Base-by-base conservation (phyloP, 2,113 vertebrate species). In the Saimiri boliviensis region DNA sequence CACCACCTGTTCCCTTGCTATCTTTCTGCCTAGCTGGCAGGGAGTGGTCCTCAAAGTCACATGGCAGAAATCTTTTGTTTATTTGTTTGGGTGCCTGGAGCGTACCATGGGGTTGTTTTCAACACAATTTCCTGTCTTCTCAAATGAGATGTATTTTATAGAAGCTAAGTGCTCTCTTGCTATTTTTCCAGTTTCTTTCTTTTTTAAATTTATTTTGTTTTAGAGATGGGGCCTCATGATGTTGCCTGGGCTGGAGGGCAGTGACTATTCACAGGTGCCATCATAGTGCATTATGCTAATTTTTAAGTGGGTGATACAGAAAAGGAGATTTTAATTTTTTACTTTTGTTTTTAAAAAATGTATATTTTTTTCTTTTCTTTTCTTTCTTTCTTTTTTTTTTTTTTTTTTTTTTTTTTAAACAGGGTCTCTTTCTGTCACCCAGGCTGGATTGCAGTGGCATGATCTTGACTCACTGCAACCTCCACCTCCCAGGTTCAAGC, bases 31-130 rank as follows among this genome's bases (percentile, higher is more conserved):
- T 73, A 35, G 86, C 79, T 49, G 76, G 66, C 42, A 73, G 76
- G 45, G 27, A 37, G n/a, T 81, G 68, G 66, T 49, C 25, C 58
- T 92, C 47, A 47, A 20, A 82, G 73, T 79, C 74, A 20, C 92
- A 19, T 27, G 63, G 66, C 91, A 77, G 79, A 94, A 49, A 6
- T 52, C 45, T 93, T 92, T 54, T 66, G 37, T 70, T 45, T 40
- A 35, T 97, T 94, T 92, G 76, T 94, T 91, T 93, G 96, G 93
- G 91, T 92, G 83, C 42, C 60, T 71, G 47, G 37, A 91, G 40
- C 16, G 21, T 2, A 21, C 8, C 47, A 45, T 32, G 20, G 25
- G 13, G 47, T 66, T 60, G 42, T 81, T 68, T 73, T 40, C 66
- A 58, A 25, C 3, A 40, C 47, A 74, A 71, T 90, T 90, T 84